phyloP scores from a whole-genome alignment of 1,140 invertebrate species.

The Cotesia typhae region DNA sequence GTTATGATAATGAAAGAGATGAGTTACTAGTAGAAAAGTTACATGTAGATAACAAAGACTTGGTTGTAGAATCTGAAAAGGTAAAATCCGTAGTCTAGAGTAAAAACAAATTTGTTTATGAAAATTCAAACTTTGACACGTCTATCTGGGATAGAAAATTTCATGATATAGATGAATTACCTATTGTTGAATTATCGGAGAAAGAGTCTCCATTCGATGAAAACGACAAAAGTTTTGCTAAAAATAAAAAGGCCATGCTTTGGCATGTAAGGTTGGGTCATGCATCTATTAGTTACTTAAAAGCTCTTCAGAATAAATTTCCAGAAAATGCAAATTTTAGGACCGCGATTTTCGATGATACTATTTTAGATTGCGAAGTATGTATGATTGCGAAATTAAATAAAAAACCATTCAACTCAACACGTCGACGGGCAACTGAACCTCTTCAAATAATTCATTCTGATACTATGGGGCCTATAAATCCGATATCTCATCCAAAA shows the following conservation, averaged over 20 bases:
- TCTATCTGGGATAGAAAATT: slow-evolving; percentile 41
- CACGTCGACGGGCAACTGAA: slow-evolving; percentile 32
- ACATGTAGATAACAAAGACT: not conserved
- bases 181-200: no score
- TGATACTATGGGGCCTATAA: slow-evolving; percentile 36
- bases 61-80: not conserved
- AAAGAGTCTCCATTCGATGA: slow-evolving; percentile 27
- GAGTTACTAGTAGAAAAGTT: not conserved
- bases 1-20: no score
- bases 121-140: slow-evolving; percentile 38
- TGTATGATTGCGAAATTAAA: slow-evolving; percentile 41
- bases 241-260: slow-evolving; percentile 39
- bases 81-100: slow-evolving; percentile 15
- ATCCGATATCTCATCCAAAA: slow-evolving; percentile 18
- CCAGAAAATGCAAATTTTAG: slow-evolving; percentile 30
- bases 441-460: slow-evolving; percentile 38
- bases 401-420: slow-evolving; percentile 36
- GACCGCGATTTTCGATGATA: slow-evolving; percentile 34
- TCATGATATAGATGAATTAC: slow-evolving; percentile 15
- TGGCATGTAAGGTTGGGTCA: slow-evolving; percentile 43
- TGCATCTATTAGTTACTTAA: slow-evolving; percentile 38
- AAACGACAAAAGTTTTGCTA: slow-evolving; percentile 26
- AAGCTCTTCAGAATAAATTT: slow-evolving; percentile 36
- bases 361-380: slow-evolving; percentile 41
- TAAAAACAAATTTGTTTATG: slow-evolving; percentile 19